Conservation (phyloP, 2,797 vertebrate species). For the Catharus ustulatus region DNA sequence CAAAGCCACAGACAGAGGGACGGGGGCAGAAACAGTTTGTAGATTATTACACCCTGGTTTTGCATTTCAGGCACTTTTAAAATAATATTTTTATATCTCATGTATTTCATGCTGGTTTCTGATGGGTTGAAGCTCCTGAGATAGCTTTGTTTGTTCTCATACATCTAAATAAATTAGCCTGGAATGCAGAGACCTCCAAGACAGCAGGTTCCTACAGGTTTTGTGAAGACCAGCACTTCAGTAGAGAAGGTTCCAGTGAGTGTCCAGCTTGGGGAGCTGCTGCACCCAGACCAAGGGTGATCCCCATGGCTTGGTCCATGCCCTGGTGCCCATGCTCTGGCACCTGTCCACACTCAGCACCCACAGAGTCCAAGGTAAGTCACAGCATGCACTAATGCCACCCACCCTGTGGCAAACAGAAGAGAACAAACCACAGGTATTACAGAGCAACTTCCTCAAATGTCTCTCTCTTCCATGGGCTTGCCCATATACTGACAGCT, state of each 20-base stretch:
- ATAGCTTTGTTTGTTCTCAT: background rate
- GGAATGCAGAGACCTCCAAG: background rate
- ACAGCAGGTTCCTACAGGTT: background rate
- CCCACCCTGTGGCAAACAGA: background rate
- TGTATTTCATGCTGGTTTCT: background rate
- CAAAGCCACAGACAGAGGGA: background rate
- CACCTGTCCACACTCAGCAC: background rate
- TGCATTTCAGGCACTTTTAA: background rate
- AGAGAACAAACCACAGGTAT: background rate
- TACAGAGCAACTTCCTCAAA: background rate
- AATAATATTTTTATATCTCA: background rate
- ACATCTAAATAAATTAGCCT: background rate
- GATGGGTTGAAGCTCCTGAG: background rate
- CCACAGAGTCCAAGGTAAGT: background rate
- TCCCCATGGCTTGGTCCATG: rapidly evolving
- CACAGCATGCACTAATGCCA: rapidly evolving
- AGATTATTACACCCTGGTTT: background rate
- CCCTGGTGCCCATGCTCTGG: background rate
- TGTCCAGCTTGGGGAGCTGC: background rate
- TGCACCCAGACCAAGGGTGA: background rate
- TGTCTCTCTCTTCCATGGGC: background rate
- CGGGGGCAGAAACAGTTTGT: background rate
- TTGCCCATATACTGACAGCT: background rate
- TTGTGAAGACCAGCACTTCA: background rate
- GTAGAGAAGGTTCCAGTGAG: background rate